Base-by-base conservation (phyloP, 2,113 vertebrate species). In the Scalopus aquaticus region DNA sequence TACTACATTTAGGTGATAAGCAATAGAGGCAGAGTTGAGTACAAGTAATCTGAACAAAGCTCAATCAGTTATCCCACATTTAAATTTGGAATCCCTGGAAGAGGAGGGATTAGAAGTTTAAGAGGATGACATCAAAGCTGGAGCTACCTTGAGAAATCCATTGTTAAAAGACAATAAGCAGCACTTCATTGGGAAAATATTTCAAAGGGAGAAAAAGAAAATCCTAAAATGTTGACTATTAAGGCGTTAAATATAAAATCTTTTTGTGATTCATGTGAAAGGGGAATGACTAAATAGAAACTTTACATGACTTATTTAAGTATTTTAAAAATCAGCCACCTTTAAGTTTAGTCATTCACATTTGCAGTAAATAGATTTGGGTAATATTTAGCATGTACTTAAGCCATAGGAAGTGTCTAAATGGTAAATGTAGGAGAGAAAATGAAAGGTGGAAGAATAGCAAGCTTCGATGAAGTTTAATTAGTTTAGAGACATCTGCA, bases 231-330 rank as follows among this genome's bases (percentile, higher is more conserved):
- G 16, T 46, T 93, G 17, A 96, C 22, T 80, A 79, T 93, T 89
- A 78, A 37, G 83, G 42, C 32, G 49, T 93, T 72, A 77, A 81
- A 8, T 85, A 82, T 81, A 58, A 91, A 80, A 76, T 37, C 65
- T 82, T 92, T 20, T 81, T 96, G 19, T 95, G 44, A 78, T 86
- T 87, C 58, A 39, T 91, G n/a, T 93, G 46, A 94, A 86, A 94
- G 44, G 42, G n/a, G 46, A 30, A 89, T 84, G 16, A 56, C 17
- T 49, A 73, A 79, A 64, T 69, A 77, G 65, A 83, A 60, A 79
- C 62, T 93, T 95, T 89, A 46, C 3, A 35, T 93, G 65, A 60
- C 5, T 83, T 94, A 88, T 56, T 56, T 72, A 28, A 77, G 26
- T 9, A 32, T 93, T 93, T 92, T 84, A 70, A 90, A 93, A 94